phyloP scores from a whole-genome alignment of 2,888 invertebrate species.

The Brachypalpus laphriformis region DNA sequence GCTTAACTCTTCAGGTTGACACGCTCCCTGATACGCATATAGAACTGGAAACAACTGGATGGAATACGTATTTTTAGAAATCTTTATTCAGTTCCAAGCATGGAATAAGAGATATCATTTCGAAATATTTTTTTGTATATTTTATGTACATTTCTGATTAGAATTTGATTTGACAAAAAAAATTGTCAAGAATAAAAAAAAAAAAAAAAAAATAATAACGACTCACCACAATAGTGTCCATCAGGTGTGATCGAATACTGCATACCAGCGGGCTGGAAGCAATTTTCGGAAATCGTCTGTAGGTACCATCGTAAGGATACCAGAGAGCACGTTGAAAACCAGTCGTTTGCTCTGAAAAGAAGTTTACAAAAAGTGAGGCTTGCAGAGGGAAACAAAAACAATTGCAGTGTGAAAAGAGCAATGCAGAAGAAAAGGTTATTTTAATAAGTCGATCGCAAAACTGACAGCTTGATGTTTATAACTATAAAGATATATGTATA shows the following conservation, averaged over 20 bases:
- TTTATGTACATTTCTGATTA: constrained; percentile 10
- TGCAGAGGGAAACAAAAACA: constrained; percentile 69
- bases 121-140: neutral
- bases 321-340: constrained; percentile 58
- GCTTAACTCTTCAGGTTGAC: neutral
- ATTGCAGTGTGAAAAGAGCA: constrained; percentile 58
- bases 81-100: neutral
- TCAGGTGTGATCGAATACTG: constrained; percentile 59
- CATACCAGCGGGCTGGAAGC: constrained; percentile 72
- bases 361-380: constrained; percentile 74
- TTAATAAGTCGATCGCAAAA: neutral
- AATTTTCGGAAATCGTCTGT: constrained; percentile 70
- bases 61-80: neutral
- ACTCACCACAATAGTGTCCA: constrained; percentile 62
- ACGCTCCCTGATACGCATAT: neutral
- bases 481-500: no score
- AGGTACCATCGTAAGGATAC: constrained; percentile 70
- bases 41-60: neutral
- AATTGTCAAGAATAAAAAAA: constrained; percentile 20
- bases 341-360: constrained; percentile 68
- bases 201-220: constrained; percentile 37
- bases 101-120: neutral
- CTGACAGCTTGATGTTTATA: neutral
- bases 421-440: constrained; percentile 40
- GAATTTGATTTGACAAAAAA: constrained; percentile 26